Evolutionary conservation across 2,797 vertebrate genomes (phyloP), one percentile per base, ranked within the genome.

Genomic region (Streptopelia turtur): DNA sequence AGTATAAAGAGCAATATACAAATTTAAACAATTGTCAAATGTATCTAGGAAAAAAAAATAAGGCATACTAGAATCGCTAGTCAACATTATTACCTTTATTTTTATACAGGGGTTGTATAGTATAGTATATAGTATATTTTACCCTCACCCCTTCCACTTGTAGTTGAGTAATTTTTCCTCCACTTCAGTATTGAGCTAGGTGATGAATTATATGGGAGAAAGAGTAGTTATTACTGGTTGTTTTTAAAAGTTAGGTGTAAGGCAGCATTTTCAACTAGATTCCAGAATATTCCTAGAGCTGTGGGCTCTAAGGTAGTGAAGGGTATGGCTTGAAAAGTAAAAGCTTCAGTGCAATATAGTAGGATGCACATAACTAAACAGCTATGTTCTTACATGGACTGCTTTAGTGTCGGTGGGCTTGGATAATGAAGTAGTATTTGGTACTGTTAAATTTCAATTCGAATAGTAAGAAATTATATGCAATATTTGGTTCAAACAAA

Each of bases 71-170:
- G 13, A 87, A 68, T 56, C 25, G 71, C 15, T 28, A 78, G 50
- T 72, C 55, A 90, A 78, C n/a, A 69, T 77, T 65, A 87, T 64
- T 91, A 41, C n/a, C 66, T 70, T 79, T 76, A 13, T 88, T 93
- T 88, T 78, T 76, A 12, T 56, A 33, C 25, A 52, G 17, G 9
- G 11, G 4, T 86, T 94, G 27, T 39, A 39, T 39, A 39, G 39
- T 39, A 39, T 39, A 39, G 39, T 39, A 39, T 39, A 39, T 39
- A 39, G 39, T 39, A 20, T 33, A 39, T 66, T 86, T 91, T 85
- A 9, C 14, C 45, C 22, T 52, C 35, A 74, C 4, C 5, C 9
- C 11, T 59, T 10, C 7, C 18, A 27, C 3, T 93, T 86, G 24
- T 22, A 28, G 11, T 17, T 76, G 28, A 84, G 20, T 64, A 50